Evolutionary conservation across 1,140 invertebrate genomes (phyloP).

Genomic region (Ostrea denselamellosa): DNA sequence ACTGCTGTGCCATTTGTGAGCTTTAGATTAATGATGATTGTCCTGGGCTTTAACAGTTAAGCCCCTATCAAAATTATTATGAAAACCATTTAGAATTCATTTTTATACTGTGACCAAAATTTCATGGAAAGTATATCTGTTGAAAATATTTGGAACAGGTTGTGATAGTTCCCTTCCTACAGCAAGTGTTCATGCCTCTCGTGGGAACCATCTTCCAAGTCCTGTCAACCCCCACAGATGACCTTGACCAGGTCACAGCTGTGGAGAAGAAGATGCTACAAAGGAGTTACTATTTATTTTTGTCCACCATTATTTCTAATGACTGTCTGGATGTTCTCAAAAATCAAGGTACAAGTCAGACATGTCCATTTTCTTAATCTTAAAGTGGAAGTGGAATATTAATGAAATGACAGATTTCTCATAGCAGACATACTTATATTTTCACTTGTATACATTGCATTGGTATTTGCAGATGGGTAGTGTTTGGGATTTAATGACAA

Average conservation of each 20-base stretch:
- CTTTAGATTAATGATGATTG: too few species aligned
- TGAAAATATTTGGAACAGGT: constrained; percentile 77
- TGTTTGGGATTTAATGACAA: too few species aligned
- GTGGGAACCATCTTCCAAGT: constrained; percentile 80
- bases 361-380: too few species aligned
- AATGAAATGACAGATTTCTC: too few species aligned
- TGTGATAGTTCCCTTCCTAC: constrained; percentile 81
- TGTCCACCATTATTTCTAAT: constrained; percentile 81
- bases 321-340: constrained; percentile 80
- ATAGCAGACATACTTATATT: too few species aligned
- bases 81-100: too few species aligned
- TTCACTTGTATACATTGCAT: too few species aligned
- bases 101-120: background rate
- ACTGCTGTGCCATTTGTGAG: too few species aligned
- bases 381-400: too few species aligned
- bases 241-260: constrained; percentile 80
- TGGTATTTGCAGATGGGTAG: too few species aligned
- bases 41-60: too few species aligned
- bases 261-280: constrained; percentile 81
- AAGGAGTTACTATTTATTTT: constrained; percentile 81
- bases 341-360: constrained; percentile 76
- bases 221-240: constrained; percentile 78
- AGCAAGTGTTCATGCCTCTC: constrained; percentile 81
- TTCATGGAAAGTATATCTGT: background rate
- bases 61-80: too few species aligned